A percentile compares a stretch with the other conserved stretches of the same genome.
Conservation (phyloP, 2,113 vertebrate species). For the Albula glossodonta region DNA sequence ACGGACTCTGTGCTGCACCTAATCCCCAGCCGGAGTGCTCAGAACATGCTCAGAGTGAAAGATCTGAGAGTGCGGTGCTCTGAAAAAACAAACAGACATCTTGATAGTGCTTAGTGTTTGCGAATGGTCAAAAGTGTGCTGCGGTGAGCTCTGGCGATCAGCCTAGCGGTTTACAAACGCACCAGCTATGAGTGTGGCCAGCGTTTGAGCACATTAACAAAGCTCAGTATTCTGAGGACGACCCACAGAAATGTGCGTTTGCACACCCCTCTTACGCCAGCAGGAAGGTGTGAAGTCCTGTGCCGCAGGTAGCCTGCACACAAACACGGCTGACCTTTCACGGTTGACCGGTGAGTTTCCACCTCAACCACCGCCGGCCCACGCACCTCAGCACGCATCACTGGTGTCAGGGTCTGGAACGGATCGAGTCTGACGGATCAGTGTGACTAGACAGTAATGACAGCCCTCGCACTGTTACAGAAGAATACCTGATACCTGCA, state of each 20-base stretch:
- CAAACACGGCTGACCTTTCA: not conserved
- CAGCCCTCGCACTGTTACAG: not conserved
- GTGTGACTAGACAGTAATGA: not conserved
- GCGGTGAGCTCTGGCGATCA: too few relatives aligned
- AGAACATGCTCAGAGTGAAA: too few relatives aligned
- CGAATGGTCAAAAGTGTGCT: too few relatives aligned
- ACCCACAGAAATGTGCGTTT: not conserved
- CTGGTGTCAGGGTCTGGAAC: not conserved
- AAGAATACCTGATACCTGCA: not conserved
- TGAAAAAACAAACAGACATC: too few relatives aligned
- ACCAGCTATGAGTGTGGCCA: too few relatives aligned
- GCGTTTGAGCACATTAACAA: not conserved
- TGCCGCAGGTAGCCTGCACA: slow-evolving; percentile 6
- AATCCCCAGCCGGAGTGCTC: too few relatives aligned
- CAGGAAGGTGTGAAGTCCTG: not conserved
- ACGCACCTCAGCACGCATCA: not conserved
- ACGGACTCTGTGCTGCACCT: too few relatives aligned
- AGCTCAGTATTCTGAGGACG: not conserved
- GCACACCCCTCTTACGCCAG: not conserved
- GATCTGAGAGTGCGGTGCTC: too few relatives aligned
- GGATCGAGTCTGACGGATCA: not conserved
- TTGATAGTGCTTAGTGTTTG: too few relatives aligned
- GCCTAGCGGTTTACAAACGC: too few relatives aligned
- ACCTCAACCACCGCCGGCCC: not conserved
- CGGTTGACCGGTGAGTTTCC: not conserved